Evolutionary conservation across 2,113 vertebrate genomes (phyloP).

Genomic region (Paracanthobrama guichenoti): DNA sequence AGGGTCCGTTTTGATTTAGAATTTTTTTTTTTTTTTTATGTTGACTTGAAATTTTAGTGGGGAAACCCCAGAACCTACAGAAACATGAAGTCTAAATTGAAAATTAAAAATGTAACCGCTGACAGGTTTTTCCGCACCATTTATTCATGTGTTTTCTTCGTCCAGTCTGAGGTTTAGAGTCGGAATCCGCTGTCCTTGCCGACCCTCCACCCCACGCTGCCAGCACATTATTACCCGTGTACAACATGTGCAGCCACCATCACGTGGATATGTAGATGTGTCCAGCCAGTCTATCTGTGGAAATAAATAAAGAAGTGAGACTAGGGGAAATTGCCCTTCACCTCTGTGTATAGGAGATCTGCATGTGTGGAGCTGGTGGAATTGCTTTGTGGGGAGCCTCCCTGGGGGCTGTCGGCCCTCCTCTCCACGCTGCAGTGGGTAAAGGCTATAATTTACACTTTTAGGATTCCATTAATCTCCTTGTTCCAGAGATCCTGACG

Average conservation of each 20-base stretch:
- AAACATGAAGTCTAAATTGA: neutral
- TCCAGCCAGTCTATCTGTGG: conserved; percentile 57
- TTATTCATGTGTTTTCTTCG: neutral
- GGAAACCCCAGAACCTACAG: neutral
- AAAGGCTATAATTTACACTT: conserved; percentile 82
- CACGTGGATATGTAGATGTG: conserved; percentile 56
- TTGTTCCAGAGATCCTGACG: conserved; percentile 73
- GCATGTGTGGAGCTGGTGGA: conserved; percentile 75
- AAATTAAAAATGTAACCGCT: neutral
- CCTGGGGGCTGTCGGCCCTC: conserved; percentile 70
- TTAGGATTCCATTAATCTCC: conserved; percentile 83
- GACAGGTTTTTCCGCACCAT: neutral
- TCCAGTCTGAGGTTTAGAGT: conserved; percentile 3
- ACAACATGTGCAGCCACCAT: conserved; percentile 35
- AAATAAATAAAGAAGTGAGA: conserved; percentile 58
- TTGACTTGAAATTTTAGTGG: neutral
- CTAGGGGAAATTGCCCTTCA: conserved; percentile 81
- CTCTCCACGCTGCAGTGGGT: conserved; percentile 71
- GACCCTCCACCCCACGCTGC: conserved; percentile 12
- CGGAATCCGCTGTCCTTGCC: conserved; percentile 5
- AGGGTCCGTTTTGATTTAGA: neutral
- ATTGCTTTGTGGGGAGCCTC: conserved; percentile 77
- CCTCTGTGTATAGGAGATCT: conserved; percentile 74
- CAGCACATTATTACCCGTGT: conserved; percentile 35
- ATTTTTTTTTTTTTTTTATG: neutral